Base-by-base conservation (phyloP, 2,113 vertebrate species). In the Eudorcas thomsonii region DNA sequence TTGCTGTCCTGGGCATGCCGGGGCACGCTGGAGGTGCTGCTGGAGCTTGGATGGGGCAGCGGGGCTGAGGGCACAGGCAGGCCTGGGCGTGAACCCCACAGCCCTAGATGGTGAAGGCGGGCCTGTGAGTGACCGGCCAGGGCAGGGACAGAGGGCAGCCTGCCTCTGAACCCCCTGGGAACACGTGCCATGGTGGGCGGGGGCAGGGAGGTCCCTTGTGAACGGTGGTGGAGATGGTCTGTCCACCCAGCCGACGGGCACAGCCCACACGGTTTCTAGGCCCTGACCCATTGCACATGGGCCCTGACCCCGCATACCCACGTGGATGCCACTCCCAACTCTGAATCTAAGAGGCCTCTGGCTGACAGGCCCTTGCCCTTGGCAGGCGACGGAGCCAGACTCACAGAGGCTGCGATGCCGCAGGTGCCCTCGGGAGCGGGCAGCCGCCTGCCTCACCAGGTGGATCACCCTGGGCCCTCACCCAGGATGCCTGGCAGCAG, bases 401-500 rank as follows among this genome's bases (percentile, higher is more conserved):
- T 59, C 54, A 4, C 55, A 90, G 80, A 87, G 26, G 62, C 25
- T 4, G 3, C 1, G 16, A 12, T 5, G 7, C 21, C 45, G 25
- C 28, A 28, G 43, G 54, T 16, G 59, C n/a, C 86, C 16, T 45
- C 0, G 21, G 17, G 21, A 3, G n/a, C 0, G 43, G 74, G 16
- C 14, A n/a, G 26, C 80, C 13, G 6, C 21, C 67, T 3, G 11
- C 60, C 33, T 4, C 1, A 0, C 25, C 50, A 2, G 0, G 23
- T 0, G 0, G 28, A 5, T 88, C 11, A 1, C 10, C 23, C 25
- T 14, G 15, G n/a, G 5, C 59, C 25, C 45, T 23, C 4, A 1
- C 14, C 0, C 0, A 0, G 21, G n/a, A 54, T 0, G 0, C 30
- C 43, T 1, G 2, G 55, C 17, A 1, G 1, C 25, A 3, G 62